Base-by-base conservation (phyloP, 2,888 invertebrate species). In the Mimumesa dahlbomi region DNA sequence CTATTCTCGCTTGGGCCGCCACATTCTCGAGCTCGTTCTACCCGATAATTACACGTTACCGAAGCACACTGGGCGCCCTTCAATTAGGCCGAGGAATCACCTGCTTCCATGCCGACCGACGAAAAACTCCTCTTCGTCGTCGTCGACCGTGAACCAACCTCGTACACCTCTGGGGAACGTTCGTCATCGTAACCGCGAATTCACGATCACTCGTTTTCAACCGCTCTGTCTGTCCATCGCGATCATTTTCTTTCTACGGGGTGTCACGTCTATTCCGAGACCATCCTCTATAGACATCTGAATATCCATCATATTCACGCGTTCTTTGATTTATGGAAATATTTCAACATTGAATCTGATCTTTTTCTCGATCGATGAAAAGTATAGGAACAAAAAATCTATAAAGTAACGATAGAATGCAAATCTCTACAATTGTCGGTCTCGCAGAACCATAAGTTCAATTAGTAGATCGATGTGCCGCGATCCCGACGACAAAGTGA, bases 11-110 rank as follows among this genome's bases (percentile, higher is more conserved):
- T 83, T 74, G 74, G 77, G 77, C 82, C 80, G 85, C 78, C 80
- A 83, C 83, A 85, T 85, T 87, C 85, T 82, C 84, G 75, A 78
- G 78, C 85, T 84, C 83, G 82, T 84, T 85, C 84, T 84, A 84
- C 80, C 83, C 82, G 84, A 86, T 88, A 88, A 88, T 88, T 87
- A 88, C 83, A 87, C 81, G 84, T 87, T 86, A 84, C 84, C 82
- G 84, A 80, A 82, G 84, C 82, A 66, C 71, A 82, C 81, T 80
- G 80, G 82, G 83, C 80, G 81, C 82, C 86, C 86, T 86, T 87
- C 86, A 87, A 88, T 88, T 87, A 87, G 82, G 76, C 77, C 81
- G 75, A 67, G 79, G 82, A 83, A 85, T 84, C 87, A 86, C 84
- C 87, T 86, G 86, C 82, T 77, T 78, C 74, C 54, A 73, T 65